Conservation (phyloP, 2,113 vertebrate genomes). For the Microcebus lehilahytsara region DNA sequence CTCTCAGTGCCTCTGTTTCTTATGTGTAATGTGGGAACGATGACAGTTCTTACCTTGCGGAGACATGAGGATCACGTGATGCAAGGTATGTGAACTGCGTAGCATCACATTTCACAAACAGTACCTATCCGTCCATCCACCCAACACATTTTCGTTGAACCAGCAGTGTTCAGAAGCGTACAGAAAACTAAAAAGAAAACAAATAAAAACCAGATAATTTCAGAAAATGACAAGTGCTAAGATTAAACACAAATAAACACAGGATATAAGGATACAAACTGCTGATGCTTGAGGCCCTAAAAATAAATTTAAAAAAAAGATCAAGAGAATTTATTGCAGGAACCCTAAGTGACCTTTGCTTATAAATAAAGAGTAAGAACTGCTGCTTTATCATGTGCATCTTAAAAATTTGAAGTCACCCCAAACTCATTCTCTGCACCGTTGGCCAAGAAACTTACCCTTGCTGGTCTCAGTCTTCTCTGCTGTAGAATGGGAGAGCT, state of each 20-base stretch:
- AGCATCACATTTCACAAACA: background rate
- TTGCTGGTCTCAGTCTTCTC: background rate
- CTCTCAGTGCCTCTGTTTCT: background rate
- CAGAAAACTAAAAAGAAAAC: conserved; percentile 15
- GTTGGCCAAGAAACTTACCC: background rate
- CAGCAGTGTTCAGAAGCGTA: background rate
- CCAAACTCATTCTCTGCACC: background rate
- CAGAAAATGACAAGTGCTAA: background rate
- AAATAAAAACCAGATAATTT: background rate
- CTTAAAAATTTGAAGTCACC: background rate
- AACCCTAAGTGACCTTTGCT: background rate
- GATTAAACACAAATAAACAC: background rate
- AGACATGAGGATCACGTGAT: no score
- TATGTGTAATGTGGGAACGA: background rate
- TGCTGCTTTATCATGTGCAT: background rate
- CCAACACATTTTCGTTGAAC: background rate
- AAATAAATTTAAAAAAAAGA: background rate
- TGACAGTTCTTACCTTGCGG: background rate
- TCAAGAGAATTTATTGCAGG: background rate
- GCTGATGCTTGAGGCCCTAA: background rate
- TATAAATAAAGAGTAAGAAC: no score
- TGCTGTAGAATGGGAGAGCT: background rate
- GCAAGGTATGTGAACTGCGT: background rate
- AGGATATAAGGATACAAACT: background rate
- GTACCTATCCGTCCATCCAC: no score